These are phyloP conservation scores for Lipotes vexillifer DNA, from an alignment of 2,113 vertebrate species.

Conservation along the genomic window DNA sequence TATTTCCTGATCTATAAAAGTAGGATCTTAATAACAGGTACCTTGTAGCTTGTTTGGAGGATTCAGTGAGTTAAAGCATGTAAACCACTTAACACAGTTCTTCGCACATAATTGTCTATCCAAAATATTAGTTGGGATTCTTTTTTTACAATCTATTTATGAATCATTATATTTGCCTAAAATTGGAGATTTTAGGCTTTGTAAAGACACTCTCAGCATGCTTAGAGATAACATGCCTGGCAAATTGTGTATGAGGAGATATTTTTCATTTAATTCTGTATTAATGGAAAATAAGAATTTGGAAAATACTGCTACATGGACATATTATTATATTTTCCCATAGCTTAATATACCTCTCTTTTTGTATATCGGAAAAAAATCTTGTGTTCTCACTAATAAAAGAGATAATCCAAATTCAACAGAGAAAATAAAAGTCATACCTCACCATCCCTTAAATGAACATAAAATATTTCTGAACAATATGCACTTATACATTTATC, in stretches of 20 bases:
- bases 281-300: slow-evolving; percentile 29
- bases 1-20: background rate
- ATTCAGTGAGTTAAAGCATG: background rate
- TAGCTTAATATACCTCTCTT: background rate
- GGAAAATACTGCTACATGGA: background rate
- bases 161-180: background rate
- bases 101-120: background rate
- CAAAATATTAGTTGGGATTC: background rate
- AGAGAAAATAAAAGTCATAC: slow-evolving; percentile 51
- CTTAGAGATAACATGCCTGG: background rate
- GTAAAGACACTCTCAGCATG: background rate
- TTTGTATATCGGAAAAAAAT: background rate
- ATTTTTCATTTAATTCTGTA: background rate
- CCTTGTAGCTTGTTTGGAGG: background rate
- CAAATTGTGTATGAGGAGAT: background rate
- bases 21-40: background rate
- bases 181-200: background rate
- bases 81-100: background rate
- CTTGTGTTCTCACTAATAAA: background rate
- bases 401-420: background rate
- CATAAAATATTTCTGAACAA: slow-evolving; percentile 67
- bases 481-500: slow-evolving; percentile 59
- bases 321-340: background rate
- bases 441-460: slow-evolving; percentile 59
- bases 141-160: background rate